Conservation (phyloP, 2,797 vertebrate genomes). For the Hozukius guyotensis region DNA sequence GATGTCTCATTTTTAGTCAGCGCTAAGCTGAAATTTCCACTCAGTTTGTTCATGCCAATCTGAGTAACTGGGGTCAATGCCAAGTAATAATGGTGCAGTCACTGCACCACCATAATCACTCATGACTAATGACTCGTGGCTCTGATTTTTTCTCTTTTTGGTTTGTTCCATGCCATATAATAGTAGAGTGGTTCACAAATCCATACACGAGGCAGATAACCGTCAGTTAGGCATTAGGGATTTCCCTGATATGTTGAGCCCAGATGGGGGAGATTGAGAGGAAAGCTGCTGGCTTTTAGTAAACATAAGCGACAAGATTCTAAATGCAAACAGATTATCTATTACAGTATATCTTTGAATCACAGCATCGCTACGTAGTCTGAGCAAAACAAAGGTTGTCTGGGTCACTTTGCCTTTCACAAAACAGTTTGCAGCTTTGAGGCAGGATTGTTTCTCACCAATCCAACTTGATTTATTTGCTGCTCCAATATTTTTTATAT, state of each 20-base stretch:
- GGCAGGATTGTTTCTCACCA: not conserved
- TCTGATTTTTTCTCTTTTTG: slow-evolving; percentile 2
- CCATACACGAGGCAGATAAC: slow-evolving; percentile 21
- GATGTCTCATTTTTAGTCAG: slow-evolving; percentile 33
- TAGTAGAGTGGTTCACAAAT: slow-evolving; percentile 20
- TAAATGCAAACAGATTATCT: slow-evolving; percentile 35
- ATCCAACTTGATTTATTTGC: not conserved
- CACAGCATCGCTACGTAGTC: not conserved
- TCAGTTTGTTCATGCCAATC: slow-evolving; percentile 40
- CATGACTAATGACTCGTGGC: slow-evolving; percentile 44
- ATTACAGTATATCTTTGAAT: slow-evolving; percentile 32
- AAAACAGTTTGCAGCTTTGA: not conserved
- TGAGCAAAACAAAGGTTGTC: slow-evolving; percentile 33
- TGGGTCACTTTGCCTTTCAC: slow-evolving; percentile 13
- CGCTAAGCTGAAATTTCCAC: slow-evolving; percentile 11
- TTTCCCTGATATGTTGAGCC: slow-evolving; percentile 31
- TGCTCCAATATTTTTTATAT: not conserved
- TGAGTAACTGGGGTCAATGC: slow-evolving; percentile 38
- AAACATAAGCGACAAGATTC: slow-evolving; percentile 43
- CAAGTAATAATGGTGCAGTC: slow-evolving; percentile 44
- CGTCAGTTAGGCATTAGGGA: slow-evolving; percentile 15
- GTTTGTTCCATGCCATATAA: slow-evolving; percentile 16
- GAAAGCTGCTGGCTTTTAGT: slow-evolving; percentile 46
- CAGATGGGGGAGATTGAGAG: slow-evolving; percentile 57
- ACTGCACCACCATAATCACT: slow-evolving; percentile 39